Evolutionary conservation across 2,113 vertebrate genomes (phyloP).

Genomic region (Psettodes erumei): DNA sequence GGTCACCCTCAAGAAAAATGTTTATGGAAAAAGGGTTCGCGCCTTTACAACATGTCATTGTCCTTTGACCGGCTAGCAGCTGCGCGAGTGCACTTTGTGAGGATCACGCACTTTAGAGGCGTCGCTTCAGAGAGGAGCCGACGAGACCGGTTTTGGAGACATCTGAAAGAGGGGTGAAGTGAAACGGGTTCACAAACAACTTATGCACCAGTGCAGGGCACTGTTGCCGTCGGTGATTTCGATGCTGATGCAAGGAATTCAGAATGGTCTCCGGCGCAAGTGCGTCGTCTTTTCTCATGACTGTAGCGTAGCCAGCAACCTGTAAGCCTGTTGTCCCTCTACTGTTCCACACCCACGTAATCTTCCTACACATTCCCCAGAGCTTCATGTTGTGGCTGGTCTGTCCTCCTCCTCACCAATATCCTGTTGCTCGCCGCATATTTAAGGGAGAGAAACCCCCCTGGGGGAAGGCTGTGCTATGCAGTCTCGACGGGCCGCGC

Average conservation of each 20-base stretch:
- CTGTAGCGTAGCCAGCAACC: not conserved
- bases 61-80: slow-evolving; percentile 21
- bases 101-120: slow-evolving; percentile 3
- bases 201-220: not conserved
- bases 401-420: slow-evolving; percentile 30
- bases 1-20: slow-evolving; percentile 42
- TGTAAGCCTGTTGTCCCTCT: not conserved
- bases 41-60: slow-evolving; percentile 14
- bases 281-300: not conserved
- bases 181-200: not conserved
- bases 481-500: not conserved
- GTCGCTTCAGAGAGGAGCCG: not conserved
- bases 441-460: slow-evolving; percentile 35
- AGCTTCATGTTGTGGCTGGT: slow-evolving; percentile 69
- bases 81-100: slow-evolving; percentile 12
- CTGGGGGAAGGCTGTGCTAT: slow-evolving; percentile 32
- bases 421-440: slow-evolving; percentile 51
- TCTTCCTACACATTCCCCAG: slow-evolving; percentile 56
- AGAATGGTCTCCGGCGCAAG: not conserved
- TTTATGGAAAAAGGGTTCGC: slow-evolving; percentile 56
- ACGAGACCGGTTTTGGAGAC: not conserved
- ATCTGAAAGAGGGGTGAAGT: not conserved
- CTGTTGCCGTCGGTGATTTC: not conserved
- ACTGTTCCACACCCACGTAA: not conserved
- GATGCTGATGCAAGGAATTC: not conserved